phyloP scores from a whole-genome alignment of 2,113 vertebrate species.

The Gallinago jamesoni region DNA sequence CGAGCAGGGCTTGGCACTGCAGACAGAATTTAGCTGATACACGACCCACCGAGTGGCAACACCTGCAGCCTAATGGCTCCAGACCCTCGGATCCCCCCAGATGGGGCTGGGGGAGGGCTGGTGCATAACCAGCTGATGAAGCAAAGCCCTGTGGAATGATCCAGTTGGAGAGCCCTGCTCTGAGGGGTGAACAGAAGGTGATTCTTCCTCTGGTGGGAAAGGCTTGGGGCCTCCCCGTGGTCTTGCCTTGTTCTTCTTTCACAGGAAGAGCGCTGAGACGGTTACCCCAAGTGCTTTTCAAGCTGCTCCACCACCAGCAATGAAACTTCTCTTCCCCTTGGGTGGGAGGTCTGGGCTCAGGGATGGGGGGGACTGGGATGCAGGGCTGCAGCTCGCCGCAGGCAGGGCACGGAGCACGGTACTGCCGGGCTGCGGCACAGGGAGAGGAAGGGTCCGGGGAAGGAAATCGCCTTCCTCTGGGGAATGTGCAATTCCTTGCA shows the following conservation, averaged over 20 bases:
- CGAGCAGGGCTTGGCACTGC: conserved; percentile 15
- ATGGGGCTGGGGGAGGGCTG: background rate
- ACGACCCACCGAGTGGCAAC: background rate
- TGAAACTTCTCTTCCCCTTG: background rate
- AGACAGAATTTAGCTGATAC: background rate
- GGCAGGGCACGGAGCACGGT: background rate
- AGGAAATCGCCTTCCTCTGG: background rate
- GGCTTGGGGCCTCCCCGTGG: fast-evolving
- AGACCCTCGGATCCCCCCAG: background rate
- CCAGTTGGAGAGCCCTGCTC: background rate
- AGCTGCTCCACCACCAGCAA: background rate
- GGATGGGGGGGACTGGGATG: background rate
- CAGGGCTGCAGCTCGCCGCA: background rate
- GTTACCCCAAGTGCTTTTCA: background rate
- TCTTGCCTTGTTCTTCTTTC: background rate
- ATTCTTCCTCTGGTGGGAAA: background rate
- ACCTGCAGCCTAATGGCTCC: conserved; percentile 24
- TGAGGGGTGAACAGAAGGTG: background rate
- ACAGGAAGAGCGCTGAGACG: background rate
- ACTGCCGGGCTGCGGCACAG: fast-evolving
- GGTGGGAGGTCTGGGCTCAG: background rate
- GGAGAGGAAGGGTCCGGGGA: background rate
- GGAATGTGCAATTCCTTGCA: background rate
- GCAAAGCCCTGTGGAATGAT: background rate
- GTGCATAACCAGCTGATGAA: background rate